phyloP scores from a whole-genome alignment of 37 sponge, comb jelly and placozoan species.

The Crambe crambe region DNA sequence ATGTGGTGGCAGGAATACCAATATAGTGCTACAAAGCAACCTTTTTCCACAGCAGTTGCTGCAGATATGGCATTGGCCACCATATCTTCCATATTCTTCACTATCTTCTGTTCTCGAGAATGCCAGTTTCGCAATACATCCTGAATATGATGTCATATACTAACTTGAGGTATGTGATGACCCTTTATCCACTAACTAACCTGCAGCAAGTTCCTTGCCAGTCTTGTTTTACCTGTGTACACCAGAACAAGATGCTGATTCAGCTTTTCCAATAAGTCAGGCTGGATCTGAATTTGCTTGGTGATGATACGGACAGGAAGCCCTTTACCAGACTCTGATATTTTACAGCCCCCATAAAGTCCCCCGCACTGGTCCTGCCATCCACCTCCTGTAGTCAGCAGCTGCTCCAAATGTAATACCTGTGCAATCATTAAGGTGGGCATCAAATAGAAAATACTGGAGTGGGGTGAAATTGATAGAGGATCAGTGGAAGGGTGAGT shows the following conservation, averaged over 20 bases:
- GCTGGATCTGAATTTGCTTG: constrained; percentile 12
- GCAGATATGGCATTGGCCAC: constrained; percentile 47
- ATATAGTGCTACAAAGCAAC: too few species aligned
- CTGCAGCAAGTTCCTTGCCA: constrained; percentile 89
- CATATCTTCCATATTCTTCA: constrained; percentile 60
- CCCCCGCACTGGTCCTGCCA: constrained; percentile 95
- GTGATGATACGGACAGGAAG: constrained; percentile 45
- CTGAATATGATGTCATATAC: constrained; percentile 4
- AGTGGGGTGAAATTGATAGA: too few species aligned
- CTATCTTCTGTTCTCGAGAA: constrained; percentile 54
- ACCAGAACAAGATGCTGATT: constrained; percentile 65
- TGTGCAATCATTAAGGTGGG: constrained; percentile 14
- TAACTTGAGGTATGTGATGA: background rate
- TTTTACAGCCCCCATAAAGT: constrained; percentile 73
- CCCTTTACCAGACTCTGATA: constrained; percentile 53
- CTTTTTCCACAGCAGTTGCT: constrained; percentile 49
- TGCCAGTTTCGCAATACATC: constrained; percentile 89
- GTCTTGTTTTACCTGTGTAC: constrained; percentile 84
- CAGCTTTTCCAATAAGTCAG: constrained; percentile 51
- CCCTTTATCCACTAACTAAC: constrained; percentile 6
- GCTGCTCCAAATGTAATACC: constrained; percentile 81
- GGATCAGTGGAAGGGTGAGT: too few species aligned
- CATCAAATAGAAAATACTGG: background rate
- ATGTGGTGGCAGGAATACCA: too few species aligned
- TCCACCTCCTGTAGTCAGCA: constrained; percentile 88